These are phyloP conservation scores for Frieseomelitta varia DNA, from an alignment of 1,140 invertebrate species.

Conservation along the genomic window DNA sequence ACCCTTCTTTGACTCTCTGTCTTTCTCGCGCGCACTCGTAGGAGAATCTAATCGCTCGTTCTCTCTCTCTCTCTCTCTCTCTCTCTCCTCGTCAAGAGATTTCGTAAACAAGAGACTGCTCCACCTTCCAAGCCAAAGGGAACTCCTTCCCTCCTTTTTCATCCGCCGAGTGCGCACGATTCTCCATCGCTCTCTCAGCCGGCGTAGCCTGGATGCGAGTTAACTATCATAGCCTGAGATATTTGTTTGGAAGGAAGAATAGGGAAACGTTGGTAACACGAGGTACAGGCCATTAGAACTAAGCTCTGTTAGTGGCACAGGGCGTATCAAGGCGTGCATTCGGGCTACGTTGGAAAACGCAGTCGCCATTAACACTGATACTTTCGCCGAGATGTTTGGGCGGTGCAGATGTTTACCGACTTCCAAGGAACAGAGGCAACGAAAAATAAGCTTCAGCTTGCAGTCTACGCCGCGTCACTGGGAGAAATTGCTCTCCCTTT, in stretches of 20 bases:
- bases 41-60: neutral
- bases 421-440: neutral
- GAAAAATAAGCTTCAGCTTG: neutral
- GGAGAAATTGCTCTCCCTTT: neutral
- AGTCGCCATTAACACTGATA: slow-evolving; percentile 64
- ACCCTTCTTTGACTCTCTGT: no score
- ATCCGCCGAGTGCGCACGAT: no score
- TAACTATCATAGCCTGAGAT: slow-evolving; percentile 38
- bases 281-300: slow-evolving; percentile 55
- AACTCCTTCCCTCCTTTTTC: neutral
- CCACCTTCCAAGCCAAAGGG: neutral
- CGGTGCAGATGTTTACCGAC: slow-evolving; percentile 43
- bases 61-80: neutral
- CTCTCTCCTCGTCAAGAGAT: neutral
- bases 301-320: slow-evolving; percentile 33
- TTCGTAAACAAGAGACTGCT: neutral
- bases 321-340: slow-evolving; percentile 56
- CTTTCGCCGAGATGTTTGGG: slow-evolving; percentile 53
- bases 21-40: no score
- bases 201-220: neutral
- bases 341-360: slow-evolving; percentile 52
- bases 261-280: slow-evolving; percentile 3
- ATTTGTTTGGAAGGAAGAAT: slow-evolving; percentile 21
- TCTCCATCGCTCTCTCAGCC: neutral
- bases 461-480: neutral